phyloP scores from a whole-genome alignment of 2,113 vertebrate genomes.

The Myrmecophaga tridactyla region DNA sequence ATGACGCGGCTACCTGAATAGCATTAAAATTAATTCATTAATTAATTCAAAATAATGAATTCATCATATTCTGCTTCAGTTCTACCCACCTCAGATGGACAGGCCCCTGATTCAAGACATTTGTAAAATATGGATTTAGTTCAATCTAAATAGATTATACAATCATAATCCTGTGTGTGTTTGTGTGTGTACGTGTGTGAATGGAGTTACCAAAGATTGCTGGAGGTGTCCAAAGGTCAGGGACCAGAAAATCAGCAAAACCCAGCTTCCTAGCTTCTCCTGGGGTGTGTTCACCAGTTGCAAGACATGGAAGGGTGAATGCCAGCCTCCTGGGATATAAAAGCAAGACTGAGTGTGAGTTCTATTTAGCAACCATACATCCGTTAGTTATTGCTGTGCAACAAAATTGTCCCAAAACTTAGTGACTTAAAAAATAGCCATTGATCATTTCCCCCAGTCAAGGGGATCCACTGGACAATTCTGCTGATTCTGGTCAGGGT shows the following conservation, averaged over 20 bases:
- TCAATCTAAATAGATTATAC: neutral
- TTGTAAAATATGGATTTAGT: conserved; percentile 2
- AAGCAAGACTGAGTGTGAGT: neutral
- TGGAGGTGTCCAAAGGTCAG: neutral
- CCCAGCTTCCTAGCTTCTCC: neutral
- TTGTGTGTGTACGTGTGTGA: neutral
- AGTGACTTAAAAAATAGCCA: neutral
- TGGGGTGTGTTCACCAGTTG: neutral
- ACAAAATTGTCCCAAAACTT: neutral
- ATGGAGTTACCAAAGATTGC: neutral
- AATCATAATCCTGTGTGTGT: neutral
- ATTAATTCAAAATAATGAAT: neutral
- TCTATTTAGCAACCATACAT: neutral
- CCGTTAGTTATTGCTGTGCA: neutral
- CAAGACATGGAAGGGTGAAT: neutral
- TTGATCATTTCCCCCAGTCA: neutral
- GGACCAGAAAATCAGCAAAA: neutral
- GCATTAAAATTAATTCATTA: neutral
- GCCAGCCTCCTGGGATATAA: neutral
- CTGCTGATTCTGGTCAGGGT: neutral
- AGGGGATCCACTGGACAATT: neutral
- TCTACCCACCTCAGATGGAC: neutral
- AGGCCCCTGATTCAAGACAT: neutral
- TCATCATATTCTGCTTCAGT: neutral
- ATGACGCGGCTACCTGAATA: neutral